Base-by-base conservation (phyloP, 2,113 vertebrate species). In the Parus major region DNA sequence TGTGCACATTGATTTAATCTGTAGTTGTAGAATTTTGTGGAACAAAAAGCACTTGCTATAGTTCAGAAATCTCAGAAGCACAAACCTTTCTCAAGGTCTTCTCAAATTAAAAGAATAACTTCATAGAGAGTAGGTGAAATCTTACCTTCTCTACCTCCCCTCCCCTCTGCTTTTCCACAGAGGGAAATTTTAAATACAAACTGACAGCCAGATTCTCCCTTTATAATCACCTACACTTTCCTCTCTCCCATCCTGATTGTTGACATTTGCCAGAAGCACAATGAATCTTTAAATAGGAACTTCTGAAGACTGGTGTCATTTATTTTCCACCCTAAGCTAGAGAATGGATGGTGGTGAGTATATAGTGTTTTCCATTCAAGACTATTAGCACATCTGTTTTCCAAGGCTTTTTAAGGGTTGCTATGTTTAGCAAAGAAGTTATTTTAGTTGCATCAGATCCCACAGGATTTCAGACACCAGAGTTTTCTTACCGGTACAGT, bases 361-460 rank as follows among this genome's bases (percentile, higher is more conserved):
- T 49, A 64, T 7, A 69, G 86, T 25, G 53, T 65, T 95, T 95
- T 86, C 87, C 61, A 70, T 90, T 87, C 50, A 88, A 70, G 27
- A 65, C n/a, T 88, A 44, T 59, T 77, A 88, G 29, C 75, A 97
- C 68, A 90, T 93, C 92, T 95, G 88, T 78, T 95, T 96, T 95
- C 88, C 88, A 95, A 71, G 47, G 60, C 28, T 91, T 84, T 84
- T 70, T 41, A 63, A 71, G 29, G 39, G 20, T 70, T 63, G 3
- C 56, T 90, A 75, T 77, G 60, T 92, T 92, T 91, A 84, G 82
- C 21, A 82, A 78, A 55, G 4, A 36, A 60, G 41, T 56, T 93
- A 60, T 93, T 93, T 87, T 39, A 59, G 70, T 77, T 80, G 33
- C 35, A 47, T 64, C 27, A 35, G 39, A 68, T 93, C 75, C 52